Evolutionary conservation across 2,888 invertebrate species (phyloP).

Genomic region (Rhyacophila evoluta): DNA sequence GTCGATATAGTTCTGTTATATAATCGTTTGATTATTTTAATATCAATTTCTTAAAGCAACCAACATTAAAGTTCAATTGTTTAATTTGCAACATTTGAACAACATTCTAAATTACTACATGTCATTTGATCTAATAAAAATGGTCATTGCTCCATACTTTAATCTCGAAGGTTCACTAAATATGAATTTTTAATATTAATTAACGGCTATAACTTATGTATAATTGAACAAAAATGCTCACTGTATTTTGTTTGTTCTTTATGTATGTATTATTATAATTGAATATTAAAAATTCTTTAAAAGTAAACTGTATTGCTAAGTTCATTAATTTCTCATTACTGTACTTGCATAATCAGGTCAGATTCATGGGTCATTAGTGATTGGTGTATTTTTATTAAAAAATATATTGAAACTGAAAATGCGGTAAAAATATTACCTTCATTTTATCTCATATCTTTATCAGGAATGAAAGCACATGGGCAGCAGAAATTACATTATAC

Average conservation of each 20-base stretch:
- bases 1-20: too few species aligned
- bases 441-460: background rate
- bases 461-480: background rate
- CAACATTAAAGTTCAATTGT: too few species aligned
- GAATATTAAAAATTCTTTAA: background rate
- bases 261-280: background rate
- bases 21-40: too few species aligned
- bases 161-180: background rate
- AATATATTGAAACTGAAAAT: background rate
- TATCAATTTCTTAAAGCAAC: too few species aligned
- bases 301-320: background rate
- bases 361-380: slow-evolving; percentile 42
- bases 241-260: background rate
- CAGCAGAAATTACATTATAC: background rate
- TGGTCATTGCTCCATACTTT: too few species aligned
- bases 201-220: too few species aligned
- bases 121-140: too few species aligned
- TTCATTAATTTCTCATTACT: slow-evolving; percentile 12
- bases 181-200: background rate
- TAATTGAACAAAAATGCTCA: background rate
- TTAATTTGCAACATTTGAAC: too few species aligned
- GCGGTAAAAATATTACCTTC: background rate
- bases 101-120: too few species aligned
- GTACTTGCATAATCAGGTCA: slow-evolving; percentile 49
- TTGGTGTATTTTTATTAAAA: background rate